These are phyloP conservation scores for Armadillidium nasatum DNA, from an alignment of 1,140 invertebrate genomes.

Conservation along the genomic window DNA sequence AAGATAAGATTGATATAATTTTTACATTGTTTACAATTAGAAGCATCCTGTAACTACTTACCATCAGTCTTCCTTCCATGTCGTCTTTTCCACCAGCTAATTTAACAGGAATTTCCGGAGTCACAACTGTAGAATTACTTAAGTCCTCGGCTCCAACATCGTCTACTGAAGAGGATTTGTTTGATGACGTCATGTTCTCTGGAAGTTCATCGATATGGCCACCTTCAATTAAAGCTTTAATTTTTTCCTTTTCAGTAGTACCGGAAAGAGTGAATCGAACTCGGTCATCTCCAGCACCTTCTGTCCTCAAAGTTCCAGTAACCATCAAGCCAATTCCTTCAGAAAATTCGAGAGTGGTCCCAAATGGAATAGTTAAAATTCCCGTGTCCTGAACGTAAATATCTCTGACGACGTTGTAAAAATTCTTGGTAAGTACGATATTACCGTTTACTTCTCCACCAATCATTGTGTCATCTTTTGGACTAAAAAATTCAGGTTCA, in stretches of 20 bases:
- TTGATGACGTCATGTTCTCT: slow-evolving; percentile 14
- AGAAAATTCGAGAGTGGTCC: slow-evolving; percentile 69
- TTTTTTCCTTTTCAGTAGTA: slow-evolving; percentile 30
- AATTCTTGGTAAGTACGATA: slow-evolving; percentile 55
- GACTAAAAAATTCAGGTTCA: slow-evolving; percentile 68
- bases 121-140: slow-evolving; percentile 48
- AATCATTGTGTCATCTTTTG: slow-evolving; percentile 74
- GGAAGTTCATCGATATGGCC: slow-evolving; percentile 20
- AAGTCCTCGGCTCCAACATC: background rate
- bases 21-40: too few relatives aligned
- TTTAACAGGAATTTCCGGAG: slow-evolving; percentile 60
- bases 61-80: slow-evolving; percentile 73
- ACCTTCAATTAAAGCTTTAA: slow-evolving; percentile 1
- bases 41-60: slow-evolving; percentile 48
- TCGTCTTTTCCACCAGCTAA: slow-evolving; percentile 67
- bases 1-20: too few relatives aligned
- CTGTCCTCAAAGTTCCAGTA: slow-evolving; percentile 72
- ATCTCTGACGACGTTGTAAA: slow-evolving; percentile 70
- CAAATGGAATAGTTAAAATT: slow-evolving; percentile 75
- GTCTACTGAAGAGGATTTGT: slow-evolving; percentile 4
- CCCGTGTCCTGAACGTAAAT: slow-evolving; percentile 85
- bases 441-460: slow-evolving; percentile 67
- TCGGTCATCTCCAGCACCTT: slow-evolving; percentile 34
- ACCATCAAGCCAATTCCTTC: slow-evolving; percentile 80
- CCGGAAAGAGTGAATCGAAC: slow-evolving; percentile 39